Evolutionary conservation across 2,888 invertebrate genomes (phyloP), one percentile per base, ranked within the genome.

Genomic region (Oscheius sp.): DNA sequence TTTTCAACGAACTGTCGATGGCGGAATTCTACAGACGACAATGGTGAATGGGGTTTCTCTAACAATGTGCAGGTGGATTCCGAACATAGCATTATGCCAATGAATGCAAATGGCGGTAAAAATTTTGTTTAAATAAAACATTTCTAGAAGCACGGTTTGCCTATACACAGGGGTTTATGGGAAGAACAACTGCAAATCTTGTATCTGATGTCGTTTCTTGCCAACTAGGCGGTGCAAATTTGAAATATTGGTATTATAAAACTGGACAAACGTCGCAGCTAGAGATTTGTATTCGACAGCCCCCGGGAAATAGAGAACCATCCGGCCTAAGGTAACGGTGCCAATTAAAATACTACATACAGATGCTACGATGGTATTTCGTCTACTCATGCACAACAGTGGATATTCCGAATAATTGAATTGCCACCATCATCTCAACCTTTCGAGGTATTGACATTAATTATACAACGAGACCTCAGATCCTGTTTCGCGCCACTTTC

Each of bases 241-340:
- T 84, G 33, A 76, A 77, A 47, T 82, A 78, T 56, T 85, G 83
- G 84, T 85, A 84, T 69, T 84, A 79, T 72, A 81, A 81, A 49
- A 82, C 82, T 3, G 82, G 82, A 17, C 44, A 62, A 3, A 71
- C 75, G 22, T 77, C 81, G 1, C 64, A 70, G 8, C 62, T 84
- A 33, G 78, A 81, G 38, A 74, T 84, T 2, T 85, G 84, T 70
- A 77, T 81, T 1, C 71, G 81, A 6, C 77, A 78, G 49, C 84
- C 82, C 14, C 82, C 82, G 4, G 81, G 81, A n/a, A 78, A 70
- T 41, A 51, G 56, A 33, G 81, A 81, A 28, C 61, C 75, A 28
- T 51, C 62, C 24, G 65, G 71, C 20, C 44, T 74, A 61, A 76
- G 80, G 74, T 78, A 50, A 61, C 45, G 6, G 3, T n/a, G 26